These are phyloP conservation scores for Dunckerocampus dactyliophorus DNA, from an alignment of 2,113 vertebrate genomes.

Conservation along the genomic window DNA sequence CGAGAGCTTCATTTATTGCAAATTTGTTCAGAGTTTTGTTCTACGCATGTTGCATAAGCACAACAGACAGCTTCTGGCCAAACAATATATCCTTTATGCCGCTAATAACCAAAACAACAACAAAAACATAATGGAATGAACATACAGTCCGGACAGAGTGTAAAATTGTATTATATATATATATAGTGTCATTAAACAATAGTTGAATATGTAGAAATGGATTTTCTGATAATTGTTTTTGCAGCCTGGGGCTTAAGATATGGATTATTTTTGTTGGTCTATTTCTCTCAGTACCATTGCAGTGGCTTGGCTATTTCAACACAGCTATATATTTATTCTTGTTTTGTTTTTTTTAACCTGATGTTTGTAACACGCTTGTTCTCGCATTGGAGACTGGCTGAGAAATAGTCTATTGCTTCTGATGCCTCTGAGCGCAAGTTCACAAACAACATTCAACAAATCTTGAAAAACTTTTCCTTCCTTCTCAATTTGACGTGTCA, in stretches of 20 bases:
- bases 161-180: conserved; percentile 42
- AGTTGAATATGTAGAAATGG: conserved; percentile 66
- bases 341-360: background rate
- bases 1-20: conserved; percentile 27
- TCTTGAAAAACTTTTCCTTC: background rate
- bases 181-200: conserved; percentile 68
- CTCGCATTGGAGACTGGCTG: background rate
- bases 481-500: background rate
- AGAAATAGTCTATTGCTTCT: background rate
- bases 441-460: background rate
- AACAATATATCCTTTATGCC: conserved; percentile 31
- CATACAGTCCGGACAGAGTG: too few species aligned
- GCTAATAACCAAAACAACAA: background rate
- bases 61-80: conserved; percentile 30
- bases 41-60: conserved; percentile 14
- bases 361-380: background rate
- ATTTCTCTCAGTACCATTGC: conserved; percentile 57
- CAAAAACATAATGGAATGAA: conserved; percentile 1
- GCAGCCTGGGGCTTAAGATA: conserved; percentile 58
- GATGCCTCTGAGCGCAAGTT: background rate
- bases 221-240: conserved; percentile 76
- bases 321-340: background rate
- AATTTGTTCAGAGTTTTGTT: conserved; percentile 5
- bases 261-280: conserved; percentile 52
- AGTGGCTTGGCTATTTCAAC: conserved; percentile 44